Base-by-base conservation (phyloP, 1,140 invertebrate genomes). In the Drosophila athabasca region DNA sequence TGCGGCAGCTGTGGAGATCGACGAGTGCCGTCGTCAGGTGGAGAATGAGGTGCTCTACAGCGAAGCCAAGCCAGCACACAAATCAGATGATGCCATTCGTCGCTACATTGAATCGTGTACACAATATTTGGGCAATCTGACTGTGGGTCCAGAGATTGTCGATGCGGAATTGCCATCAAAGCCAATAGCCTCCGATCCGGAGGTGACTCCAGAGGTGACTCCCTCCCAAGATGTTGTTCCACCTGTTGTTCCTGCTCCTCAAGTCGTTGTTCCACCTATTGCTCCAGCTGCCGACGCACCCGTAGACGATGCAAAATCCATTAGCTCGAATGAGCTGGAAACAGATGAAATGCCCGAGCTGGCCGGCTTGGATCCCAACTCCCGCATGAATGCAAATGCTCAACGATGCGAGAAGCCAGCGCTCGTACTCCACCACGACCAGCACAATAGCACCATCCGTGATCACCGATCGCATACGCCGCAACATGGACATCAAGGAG, bases 371-470 rank as follows among this genome's bases (percentile, higher is more conserved):
- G 93, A 94, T 75, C 93, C 92, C 39, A 94, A 92, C 70, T 93
- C 93, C 0, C 93, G 93, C 73, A 93, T 92, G 84, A 94, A 94
- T 69, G 73, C 93, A 94, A 62, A 77, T 93, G 3, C 69, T 94
- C 13, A 93, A 93, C 0, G 94, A 94, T 69, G 93, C 93, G 0
- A 90, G 93, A 15, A 94, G 93, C 19, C 93, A 93, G 83, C 92
- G 93, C n/a, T 93, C 93, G 0, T 94, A 92, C 62, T 90, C 91
- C 4, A 93, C 95, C 0, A 95, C 95, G 7, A 93, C 95, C 0
- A 95, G 97, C 13, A 98, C 97, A 0, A 98, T 99, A 80, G 94
- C 95, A 46, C 97, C 97, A 0, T 95, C 96, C 65, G 94, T 97
- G 22, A 95, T 99, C n/a, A 96, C 96, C 83, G 93, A 94, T 51